Base-by-base conservation (phyloP, 2,888 invertebrate genomes). In the Lacanobia oleracea region DNA sequence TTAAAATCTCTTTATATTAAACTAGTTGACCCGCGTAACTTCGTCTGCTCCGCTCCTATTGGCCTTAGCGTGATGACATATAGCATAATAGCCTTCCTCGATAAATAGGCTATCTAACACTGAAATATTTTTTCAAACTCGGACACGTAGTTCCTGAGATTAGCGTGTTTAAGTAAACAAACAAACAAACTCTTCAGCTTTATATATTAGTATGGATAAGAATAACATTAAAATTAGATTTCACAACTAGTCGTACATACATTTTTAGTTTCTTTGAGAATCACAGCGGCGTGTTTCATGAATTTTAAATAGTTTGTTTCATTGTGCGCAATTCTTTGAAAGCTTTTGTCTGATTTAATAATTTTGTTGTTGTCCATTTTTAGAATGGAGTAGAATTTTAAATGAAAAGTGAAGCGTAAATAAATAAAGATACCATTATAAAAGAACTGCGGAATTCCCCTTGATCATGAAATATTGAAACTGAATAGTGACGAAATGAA, bases 291-390 rank as follows among this genome's bases (percentile, higher is more conserved):
- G 18, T 60, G 59, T 77, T 71, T 81, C 63, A 79, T 77, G 79
- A 81, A 79, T 79, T 77, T 77, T 65, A 65, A 79, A 67, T 77
- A 65, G 61, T 50, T 72, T 64, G 66, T 64, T 71, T 80, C 81
- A 75, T 65, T 77, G 77, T 62, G 50, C 57, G 40, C 59, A 14
- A 62, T 62, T 67, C 72, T 79, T 62, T 77, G 64, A 67, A 67
- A 72, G 72, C 72, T 53, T 81, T 77, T 67, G 82, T 65, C 23
- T 21, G 61, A 61, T 45, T 50, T 66, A 45, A 67, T 62, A 51
- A 65, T 65, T 71, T 56, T 12, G 1, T 43, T 23, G n/a, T n/a
- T 37, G 12, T 50, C 51, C 21, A 53, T 57, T 65, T 79, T 74
- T 61, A 48, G 23, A 68, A 53, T 10, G 12, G 21, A 51, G 5